Evolutionary conservation across 2,797 vertebrate genomes (phyloP).

Genomic region (Urocyon cinereoargenteus): DNA sequence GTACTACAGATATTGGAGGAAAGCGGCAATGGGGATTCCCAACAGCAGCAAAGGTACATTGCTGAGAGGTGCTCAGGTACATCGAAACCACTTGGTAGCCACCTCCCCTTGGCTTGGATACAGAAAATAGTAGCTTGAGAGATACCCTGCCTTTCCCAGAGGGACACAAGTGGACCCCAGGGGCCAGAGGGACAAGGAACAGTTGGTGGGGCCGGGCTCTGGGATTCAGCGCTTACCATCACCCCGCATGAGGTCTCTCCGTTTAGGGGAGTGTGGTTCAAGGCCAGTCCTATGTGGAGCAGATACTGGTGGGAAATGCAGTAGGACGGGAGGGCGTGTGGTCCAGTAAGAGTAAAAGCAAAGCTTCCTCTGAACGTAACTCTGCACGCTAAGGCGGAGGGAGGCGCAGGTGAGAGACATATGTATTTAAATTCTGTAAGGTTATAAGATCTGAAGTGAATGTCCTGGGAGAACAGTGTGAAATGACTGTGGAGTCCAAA

Average conservation of each 20-base stretch:
- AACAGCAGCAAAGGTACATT: not conserved
- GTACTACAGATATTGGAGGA: not conserved
- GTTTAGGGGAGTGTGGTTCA: not conserved
- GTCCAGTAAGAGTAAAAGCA: not conserved
- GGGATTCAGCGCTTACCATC: not conserved
- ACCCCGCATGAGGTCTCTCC: not conserved
- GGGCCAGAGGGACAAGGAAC: not conserved
- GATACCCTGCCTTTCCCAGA: not conserved
- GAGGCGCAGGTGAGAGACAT: constrained; percentile 24
- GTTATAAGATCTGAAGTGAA: constrained; percentile 86
- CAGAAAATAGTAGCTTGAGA: not conserved
- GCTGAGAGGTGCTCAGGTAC: not conserved
- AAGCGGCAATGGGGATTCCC: not conserved
- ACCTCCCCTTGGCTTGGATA: not conserved
- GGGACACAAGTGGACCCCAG: not conserved
- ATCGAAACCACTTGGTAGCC: not conserved
- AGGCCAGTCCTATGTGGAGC: not conserved
- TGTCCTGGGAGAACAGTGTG: constrained; percentile 85
- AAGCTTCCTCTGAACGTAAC: not conserved
- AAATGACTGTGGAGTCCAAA: constrained; percentile 86
- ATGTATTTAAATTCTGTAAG: constrained; percentile 75
- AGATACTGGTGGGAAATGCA: not conserved
- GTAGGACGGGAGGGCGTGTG: not conserved
- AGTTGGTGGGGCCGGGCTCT: not conserved
- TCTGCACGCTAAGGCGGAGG: not conserved